These are phyloP conservation scores for Diaprepes abbreviatus DNA, from an alignment of 2,888 invertebrate genomes.

Conservation along the genomic window DNA sequence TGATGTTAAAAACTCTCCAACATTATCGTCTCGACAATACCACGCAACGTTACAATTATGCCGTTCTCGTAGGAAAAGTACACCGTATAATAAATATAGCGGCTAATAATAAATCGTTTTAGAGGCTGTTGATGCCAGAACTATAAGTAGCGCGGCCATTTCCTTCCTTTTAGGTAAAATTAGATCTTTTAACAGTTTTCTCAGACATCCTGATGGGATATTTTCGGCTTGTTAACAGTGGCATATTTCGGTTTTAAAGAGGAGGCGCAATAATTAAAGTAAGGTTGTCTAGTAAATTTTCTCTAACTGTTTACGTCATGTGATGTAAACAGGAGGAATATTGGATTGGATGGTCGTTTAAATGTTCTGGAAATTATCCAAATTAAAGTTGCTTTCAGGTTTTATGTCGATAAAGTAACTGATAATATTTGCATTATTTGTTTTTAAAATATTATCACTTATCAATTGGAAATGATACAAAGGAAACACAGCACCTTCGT, in stretches of 20 bases:
- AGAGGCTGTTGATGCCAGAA: slow-evolving; percentile 44
- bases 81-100: slow-evolving; percentile 38
- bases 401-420: too few relatives aligned
- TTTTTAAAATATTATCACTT: too few relatives aligned
- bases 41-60: slow-evolving; percentile 12
- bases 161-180: slow-evolving; percentile 49
- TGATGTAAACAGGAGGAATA: too few relatives aligned
- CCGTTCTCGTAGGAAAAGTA: slow-evolving; percentile 5
- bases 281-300: too few relatives aligned
- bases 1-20: background rate
- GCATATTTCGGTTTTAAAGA: background rate
- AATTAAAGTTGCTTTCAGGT: too few relatives aligned
- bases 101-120: slow-evolving; percentile 49
- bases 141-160: slow-evolving; percentile 47
- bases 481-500: too few relatives aligned
- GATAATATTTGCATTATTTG: too few relatives aligned
- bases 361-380: too few relatives aligned
- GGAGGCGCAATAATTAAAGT: too few relatives aligned
- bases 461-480: too few relatives aligned
- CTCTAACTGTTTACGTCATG: too few relatives aligned
- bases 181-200: slow-evolving; percentile 43
- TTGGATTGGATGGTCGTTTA: too few relatives aligned
- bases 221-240: slow-evolving; percentile 19
- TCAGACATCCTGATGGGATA: slow-evolving; percentile 18
- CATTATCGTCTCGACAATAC: background rate